Base-by-base conservation (phyloP, 2,113 vertebrate genomes). In the Dendrocopos noguchii region DNA sequence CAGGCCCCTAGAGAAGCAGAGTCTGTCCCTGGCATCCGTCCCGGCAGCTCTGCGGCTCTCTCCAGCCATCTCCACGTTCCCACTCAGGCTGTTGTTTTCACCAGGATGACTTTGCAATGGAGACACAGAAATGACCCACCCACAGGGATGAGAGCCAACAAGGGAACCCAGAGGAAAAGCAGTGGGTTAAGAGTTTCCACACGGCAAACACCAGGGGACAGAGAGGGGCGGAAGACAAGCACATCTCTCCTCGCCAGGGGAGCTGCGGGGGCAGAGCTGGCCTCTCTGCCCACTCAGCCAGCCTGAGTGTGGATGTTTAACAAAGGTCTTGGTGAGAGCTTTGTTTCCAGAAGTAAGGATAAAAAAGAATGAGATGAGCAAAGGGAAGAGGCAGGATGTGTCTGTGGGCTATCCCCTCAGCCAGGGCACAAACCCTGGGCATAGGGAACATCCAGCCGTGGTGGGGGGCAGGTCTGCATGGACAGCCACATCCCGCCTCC, bases 171-270 rank as follows among this genome's bases (percentile, higher is more conserved):
- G 63, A 87, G 64, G 87, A 84, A 91, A 86, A 68, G 28, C 31
- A 80, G 24, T 28, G 29, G 55, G 57, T 74, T 86, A 88, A 88
- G 78, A 59, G 76, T 88, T 95, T 93, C 84, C 90, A 92, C 42
- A 77, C 44, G 27, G 36, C 56, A 65, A 92, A 67, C 83, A 65
- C 28, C 63, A 59, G 53, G 61, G 36, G 67, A 93, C 33, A 55
- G 74, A 67, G 53, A 63, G 34, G 47, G 42, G 52, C 60, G 80
- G 88, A 95, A 88, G 87, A 93, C 70, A 61, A 36, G 73, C 65
- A 63, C 50, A 72, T n/a, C 70, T 81, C 50, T 92, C 75, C 74
- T 52, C 68, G 53, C 20, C 66, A 68, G 20, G 33, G 50, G 19
- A 74, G 59, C 56, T 53, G 66, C 0, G 0, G 60, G 28, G 64